Evolutionary conservation across 2,113 vertebrate species (phyloP).

Genomic region (Hylia prasina): DNA sequence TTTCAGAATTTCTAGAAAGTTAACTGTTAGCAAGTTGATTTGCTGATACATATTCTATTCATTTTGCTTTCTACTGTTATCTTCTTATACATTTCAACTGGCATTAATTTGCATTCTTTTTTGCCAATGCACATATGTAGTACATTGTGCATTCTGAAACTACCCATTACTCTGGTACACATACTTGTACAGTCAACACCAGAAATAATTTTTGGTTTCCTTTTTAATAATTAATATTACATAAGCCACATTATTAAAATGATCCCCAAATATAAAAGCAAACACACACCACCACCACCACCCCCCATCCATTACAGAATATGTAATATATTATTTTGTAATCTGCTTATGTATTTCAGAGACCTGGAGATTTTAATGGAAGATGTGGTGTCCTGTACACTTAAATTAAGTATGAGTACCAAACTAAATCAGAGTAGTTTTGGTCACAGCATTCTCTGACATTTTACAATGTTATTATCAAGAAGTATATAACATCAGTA

Average conservation of each 20-base stretch:
- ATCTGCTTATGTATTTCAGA: not conserved
- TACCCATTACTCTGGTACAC: constrained; percentile 52
- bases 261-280: not conserved
- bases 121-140: constrained; percentile 46
- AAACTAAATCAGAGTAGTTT: constrained; percentile 72
- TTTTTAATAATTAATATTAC: not conserved
- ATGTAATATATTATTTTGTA: not conserved
- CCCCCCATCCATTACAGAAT: not conserved
- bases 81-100: constrained; percentile 64
- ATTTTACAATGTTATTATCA: constrained; percentile 36
- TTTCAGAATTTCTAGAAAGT: not conserved
- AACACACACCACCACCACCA: not conserved
- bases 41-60: not conserved
- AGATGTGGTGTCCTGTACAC: not conserved
- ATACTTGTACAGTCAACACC: constrained; percentile 31
- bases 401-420: constrained; percentile 32
- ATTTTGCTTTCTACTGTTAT: not conserved
- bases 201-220: not conserved
- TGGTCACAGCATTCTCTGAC: constrained; percentile 65
- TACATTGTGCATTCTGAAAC: constrained; percentile 61
- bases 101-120: constrained; percentile 75
- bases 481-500: constrained; percentile 41
- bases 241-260: not conserved
- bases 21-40: not conserved
- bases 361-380: not conserved